These are phyloP conservation scores for Grus americana DNA, from an alignment of 2,113 vertebrate genomes.

Conservation along the genomic window DNA sequence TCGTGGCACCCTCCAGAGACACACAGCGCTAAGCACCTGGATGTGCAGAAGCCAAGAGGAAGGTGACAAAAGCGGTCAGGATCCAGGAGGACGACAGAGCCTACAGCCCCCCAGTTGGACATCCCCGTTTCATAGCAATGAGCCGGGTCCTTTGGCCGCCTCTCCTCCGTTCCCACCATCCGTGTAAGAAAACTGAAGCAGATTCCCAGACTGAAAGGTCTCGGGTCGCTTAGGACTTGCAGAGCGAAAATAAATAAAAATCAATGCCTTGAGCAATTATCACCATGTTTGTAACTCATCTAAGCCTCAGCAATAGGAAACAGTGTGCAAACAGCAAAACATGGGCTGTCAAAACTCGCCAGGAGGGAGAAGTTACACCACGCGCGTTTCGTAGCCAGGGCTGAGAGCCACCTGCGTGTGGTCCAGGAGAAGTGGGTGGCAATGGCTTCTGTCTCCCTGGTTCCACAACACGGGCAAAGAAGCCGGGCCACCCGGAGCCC, in stretches of 20 bases:
- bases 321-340: neutral
- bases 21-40: fast-evolving
- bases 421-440: neutral
- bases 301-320: neutral
- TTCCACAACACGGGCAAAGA: neutral
- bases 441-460: neutral
- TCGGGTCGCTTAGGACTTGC: neutral
- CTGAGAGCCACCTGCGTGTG: fast-evolving
- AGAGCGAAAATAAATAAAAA: neutral
- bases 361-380: neutral
- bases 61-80: neutral
- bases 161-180: neutral
- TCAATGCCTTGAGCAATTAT: neutral
- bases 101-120: no score
- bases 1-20: neutral
- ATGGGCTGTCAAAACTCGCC: neutral
- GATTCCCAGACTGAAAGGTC: neutral
- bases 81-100: neutral
- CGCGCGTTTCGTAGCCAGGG: fast-evolving
- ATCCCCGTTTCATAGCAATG: neutral
- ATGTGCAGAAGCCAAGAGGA: neutral
- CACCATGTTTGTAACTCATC: neutral
- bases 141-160: fast-evolving
- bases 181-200: fast-evolving
- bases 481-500: neutral